Evolutionary conservation across 2,888 invertebrate species (phyloP), one percentile per base, ranked within the genome.

Genomic region (Torymus auratus): DNA sequence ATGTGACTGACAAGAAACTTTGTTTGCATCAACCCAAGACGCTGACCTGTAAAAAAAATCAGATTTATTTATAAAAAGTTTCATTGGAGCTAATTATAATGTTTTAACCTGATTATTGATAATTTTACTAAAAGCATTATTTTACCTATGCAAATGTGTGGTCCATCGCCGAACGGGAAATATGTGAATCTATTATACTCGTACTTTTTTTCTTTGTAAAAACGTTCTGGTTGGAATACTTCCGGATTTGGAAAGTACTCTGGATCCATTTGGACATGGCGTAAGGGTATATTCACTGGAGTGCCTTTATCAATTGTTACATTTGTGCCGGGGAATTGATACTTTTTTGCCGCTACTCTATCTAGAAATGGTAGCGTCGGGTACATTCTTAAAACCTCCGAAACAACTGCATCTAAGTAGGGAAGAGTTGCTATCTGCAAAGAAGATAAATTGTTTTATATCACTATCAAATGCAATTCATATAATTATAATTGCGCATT

Each of bases 141-240:
- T 20, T 76, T 81, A 91, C 91, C 91, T 13, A 91, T 89, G 53
- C 91, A 91, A 41, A 75, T 55, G 14, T 86, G 87, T 3, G 89
- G 91, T 13, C 91, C 91, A 1, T 89, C 89, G 0, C 91, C 90
- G 56, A 91, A 91, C 0, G 91, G 90, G 61, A 90, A 82, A 76
- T 86, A 90, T 2, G 83, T 83, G 67, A 80, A 88, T 10, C 86
- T 53, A 17, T 84, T 85, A 13, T 87, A 85, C 0, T 83, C 82
- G 2, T 82, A 85, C 77, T 89, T 90, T 11, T 88, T 89, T 61
- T 90, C 89, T 0, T 87, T 87, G 7, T 81, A 87, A 83, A 92
- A 92, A 68, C 91, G 84, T 52, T 91, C 90, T 0, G 92, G 92
- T 83, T 91, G 88, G 82, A 89, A 92, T 76, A 85, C 86, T 1